phyloP scores from a whole-genome alignment of 2,113 vertebrate species.

The Sebastes fasciatus region DNA sequence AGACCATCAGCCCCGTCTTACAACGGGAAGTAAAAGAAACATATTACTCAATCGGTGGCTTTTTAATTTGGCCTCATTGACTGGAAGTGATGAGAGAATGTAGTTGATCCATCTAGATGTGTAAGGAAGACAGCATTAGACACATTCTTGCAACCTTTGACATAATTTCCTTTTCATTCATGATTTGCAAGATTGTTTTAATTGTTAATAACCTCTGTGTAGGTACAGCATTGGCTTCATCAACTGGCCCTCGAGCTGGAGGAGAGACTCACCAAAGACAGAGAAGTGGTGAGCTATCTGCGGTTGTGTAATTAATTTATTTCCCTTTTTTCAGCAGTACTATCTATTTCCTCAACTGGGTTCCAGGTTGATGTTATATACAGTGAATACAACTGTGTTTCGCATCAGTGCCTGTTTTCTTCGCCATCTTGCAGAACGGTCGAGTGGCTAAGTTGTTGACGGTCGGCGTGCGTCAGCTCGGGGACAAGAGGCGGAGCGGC shows the following conservation, averaged over 20 bases:
- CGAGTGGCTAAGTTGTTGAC: slow-evolving; percentile 90
- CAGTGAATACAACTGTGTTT: neutral
- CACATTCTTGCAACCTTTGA: neutral
- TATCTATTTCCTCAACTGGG: neutral
- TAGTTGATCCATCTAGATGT: neutral
- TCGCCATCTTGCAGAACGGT: slow-evolving; percentile 85
- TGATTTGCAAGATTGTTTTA: neutral
- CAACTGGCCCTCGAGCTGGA: slow-evolving; percentile 95
- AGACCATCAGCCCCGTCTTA: neutral
- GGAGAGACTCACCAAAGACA: slow-evolving; percentile 93
- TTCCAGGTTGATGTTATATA: neutral
- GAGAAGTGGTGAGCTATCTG: slow-evolving; percentile 86
- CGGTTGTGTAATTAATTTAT: neutral
- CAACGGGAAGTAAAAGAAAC: neutral
- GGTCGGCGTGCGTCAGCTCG: slow-evolving; percentile 88
- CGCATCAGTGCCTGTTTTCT: slow-evolving; percentile 7
- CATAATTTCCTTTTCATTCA: neutral
- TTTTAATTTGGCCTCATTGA: neutral
- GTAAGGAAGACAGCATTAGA: neutral
- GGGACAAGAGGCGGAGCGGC: slow-evolving; percentile 82
- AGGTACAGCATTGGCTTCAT: slow-evolving; percentile 96
- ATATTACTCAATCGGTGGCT: neutral
- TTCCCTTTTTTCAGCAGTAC: neutral
- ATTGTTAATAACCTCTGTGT: slow-evolving; percentile 10
- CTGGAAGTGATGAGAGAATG: neutral